Percentiles rank a stretch among this genome's conserved stretches.
These are phyloP conservation scores for Eilema caniola DNA, from an alignment of 2,888 invertebrate species.

Conservation along the genomic window DNA sequence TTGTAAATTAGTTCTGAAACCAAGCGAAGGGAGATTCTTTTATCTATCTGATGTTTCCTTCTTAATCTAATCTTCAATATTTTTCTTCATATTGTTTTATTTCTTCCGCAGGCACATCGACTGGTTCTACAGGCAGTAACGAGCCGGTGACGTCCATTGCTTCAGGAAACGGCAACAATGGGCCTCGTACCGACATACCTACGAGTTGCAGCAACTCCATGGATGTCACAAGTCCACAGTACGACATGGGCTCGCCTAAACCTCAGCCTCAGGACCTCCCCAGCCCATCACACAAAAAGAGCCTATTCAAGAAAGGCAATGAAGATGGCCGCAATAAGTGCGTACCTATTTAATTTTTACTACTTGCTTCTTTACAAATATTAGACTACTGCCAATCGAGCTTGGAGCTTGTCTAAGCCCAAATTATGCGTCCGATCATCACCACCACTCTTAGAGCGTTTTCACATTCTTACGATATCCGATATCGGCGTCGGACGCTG, in stretches of 20 bases:
- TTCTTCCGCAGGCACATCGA: slow-evolving; percentile 68
- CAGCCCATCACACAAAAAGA: slow-evolving; percentile 91
- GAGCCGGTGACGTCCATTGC: slow-evolving; percentile 51
- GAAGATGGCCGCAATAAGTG: slow-evolving; percentile 98
- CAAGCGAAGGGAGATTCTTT: no score
- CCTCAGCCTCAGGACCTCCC: slow-evolving; percentile 74
- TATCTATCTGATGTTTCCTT: no score
- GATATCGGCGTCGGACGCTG: no score
- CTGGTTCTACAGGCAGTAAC: slow-evolving; percentile 72
- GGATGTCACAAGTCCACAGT: slow-evolving; percentile 34
- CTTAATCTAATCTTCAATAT: no score
- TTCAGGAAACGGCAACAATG: slow-evolving; percentile 9
- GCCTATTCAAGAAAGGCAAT: slow-evolving; percentile 94
- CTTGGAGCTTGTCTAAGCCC: no score
- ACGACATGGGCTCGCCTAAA: slow-evolving; percentile 37
- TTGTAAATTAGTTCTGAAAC: no score
- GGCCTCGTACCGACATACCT: slow-evolving; percentile 23
- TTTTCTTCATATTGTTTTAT: neutral
- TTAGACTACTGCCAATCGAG: neutral
- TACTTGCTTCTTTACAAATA: neutral
- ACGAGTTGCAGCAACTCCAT: slow-evolving; percentile 22
- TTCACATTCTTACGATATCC: no score
- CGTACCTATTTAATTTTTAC: slow-evolving; percentile 47
- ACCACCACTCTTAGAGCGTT: no score
- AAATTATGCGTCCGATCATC: no score